Evolutionary conservation across 2,113 vertebrate species (phyloP), one percentile per base, ranked within the genome.

Genomic region (Tragelaphus scriptus): DNA sequence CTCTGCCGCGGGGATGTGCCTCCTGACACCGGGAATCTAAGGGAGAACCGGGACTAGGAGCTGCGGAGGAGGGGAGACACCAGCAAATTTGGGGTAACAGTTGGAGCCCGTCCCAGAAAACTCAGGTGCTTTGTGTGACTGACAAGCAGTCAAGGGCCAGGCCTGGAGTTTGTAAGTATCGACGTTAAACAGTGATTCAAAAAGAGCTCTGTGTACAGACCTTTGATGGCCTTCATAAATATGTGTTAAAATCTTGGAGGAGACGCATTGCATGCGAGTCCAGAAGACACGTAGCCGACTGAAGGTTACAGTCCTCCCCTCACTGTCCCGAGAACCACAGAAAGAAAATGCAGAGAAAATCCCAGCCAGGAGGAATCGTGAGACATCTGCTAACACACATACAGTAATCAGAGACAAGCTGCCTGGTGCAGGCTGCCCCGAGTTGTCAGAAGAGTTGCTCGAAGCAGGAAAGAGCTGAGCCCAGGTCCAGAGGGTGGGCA

Each of bases 371-470:
- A 1, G 36, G 7, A 4, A 13, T 7, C 7, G n/a, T 1, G 28
- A 53, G 55, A 36, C 47, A 47, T 0, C 11, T 0, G 0, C n/a
- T 3, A 3, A 53, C 12, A 21, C 63, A 55, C 7, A 8, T 3
- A 3, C n/a, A 47, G 16, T 25, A 23, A 49, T 25, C 56, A 17
- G n/a, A 49, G 55, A 55, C 12, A 1, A 61, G 53, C 23, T 47
- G 28, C 16, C 4, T 6, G 23, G 77, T 3, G 53, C 16, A 1
- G 51, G 30, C 55, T 9, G 5, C 71, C 40, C 3, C 6, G 4
- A 55, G 30, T 3, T 5, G 3, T 36, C 40, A 32, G 26, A 86
- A 75, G 88, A 44, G 11, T 0, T 28, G n/a, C 21, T 23, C 32
- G 36, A 15, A 58, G 56, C 7, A 8, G 49, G 55, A 44, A n/a